Conservation (phyloP, 2,113 vertebrate genomes). For the Triplophysa dalaica region DNA sequence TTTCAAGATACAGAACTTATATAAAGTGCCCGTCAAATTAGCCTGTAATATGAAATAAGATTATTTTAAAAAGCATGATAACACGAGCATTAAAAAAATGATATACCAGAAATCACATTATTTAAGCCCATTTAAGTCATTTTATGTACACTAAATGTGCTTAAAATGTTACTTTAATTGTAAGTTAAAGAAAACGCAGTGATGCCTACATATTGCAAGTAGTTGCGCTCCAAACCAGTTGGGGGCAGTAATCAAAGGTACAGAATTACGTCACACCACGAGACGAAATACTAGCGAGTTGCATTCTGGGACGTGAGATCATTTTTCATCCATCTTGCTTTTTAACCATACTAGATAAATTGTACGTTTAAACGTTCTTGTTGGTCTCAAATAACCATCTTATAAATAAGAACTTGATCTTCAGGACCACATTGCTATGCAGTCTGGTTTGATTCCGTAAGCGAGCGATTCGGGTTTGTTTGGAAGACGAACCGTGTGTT, state of each 20-base stretch:
- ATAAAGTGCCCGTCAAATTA: no score
- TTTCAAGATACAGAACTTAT: no score
- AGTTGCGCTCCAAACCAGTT: neutral
- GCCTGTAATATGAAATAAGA: no score
- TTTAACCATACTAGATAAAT: conserved; percentile 14
- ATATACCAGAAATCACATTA: no score
- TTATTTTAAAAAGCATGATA: no score
- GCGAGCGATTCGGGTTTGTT: neutral
- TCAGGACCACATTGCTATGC: neutral
- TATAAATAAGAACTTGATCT: neutral
- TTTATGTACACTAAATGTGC: no score
- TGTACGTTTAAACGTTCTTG: neutral
- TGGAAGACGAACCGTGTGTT: neutral
- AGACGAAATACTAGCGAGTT: neutral
- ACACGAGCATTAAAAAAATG: no score
- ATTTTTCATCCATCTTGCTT: conserved; percentile 33
- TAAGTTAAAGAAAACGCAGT: no score
- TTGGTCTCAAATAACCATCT: neutral
- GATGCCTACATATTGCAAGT: no score
- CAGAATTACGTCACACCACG: neutral
- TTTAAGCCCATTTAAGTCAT: no score
- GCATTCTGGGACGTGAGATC: conserved; percentile 25
- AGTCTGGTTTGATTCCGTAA: neutral
- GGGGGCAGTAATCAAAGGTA: conserved; percentile 7
- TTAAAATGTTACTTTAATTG: no score